Evolutionary conservation across 92 coral and sea anemone species (phyloP), one percentile per base, ranked within the genome.

Genomic region (Palythoa grandiflora): DNA sequence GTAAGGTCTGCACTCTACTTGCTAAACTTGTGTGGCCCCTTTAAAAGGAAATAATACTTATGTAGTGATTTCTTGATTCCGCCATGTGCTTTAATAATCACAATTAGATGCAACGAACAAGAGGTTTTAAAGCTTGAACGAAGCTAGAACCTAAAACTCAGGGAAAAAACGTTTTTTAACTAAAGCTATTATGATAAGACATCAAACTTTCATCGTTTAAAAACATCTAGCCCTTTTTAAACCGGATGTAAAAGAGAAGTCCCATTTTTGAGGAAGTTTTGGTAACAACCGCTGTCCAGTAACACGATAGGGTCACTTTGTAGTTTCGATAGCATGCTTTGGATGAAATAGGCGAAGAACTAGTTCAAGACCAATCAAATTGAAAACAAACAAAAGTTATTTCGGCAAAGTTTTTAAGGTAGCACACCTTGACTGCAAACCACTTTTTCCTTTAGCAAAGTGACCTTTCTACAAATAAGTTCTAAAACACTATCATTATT

Each of bases 281-380:
- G 80, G 15, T 35, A 14, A 50, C 40, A 28, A 51, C 80, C 80
- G 80, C 80, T 76, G 80, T 51, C 21, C 80, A 76, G 54, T 68
- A 75, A 48, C 47, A 47, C 48, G 48, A 44, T 3, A 6, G 3
- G 7, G 50, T 4, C 28, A 28, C 28, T 28, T 28, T 28, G 4
- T 44, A 44, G 50, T 44, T 44, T 4, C 50, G 50, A 44, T 44
- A 44, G 5, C 50, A 44, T 44, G 50, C 7, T 44, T 44, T 44
- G 50, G 50, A 44, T 44, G 2, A 8, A 44, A 44, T 1, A 44
- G 50, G 50, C 50, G 7, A 44, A 44, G 50, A 44, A 44, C 7
- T 40, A 40, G 6, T 5, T 2, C 3, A 40, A 2, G 47, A 2
- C 6, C 47, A 5, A 2, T 2, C 47, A 5, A 40, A 40, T 2